These are phyloP conservation scores for Drosophila trichaetosa DNA, from an alignment of 2,888 invertebrate genomes.

Conservation along the genomic window DNA sequence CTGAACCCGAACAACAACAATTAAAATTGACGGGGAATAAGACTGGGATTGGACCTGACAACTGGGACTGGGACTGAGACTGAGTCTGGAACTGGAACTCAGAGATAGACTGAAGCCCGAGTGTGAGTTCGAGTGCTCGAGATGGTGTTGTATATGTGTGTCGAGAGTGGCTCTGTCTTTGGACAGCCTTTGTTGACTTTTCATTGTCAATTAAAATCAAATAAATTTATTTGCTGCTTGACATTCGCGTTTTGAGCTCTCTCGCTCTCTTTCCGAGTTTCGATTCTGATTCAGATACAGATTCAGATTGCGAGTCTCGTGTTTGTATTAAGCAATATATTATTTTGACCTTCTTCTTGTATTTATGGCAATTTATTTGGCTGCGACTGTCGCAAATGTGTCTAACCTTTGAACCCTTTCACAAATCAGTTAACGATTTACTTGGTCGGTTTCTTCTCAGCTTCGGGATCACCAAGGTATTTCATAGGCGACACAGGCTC, in stretches of 20 bases:
- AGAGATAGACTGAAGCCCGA: conserved; percentile 25
- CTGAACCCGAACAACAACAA: conserved; percentile 62
- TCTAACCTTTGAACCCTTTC: conserved; percentile 15
- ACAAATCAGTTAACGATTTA: conserved; percentile 81
- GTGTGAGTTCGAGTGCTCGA: conserved; percentile 6
- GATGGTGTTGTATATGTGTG: conserved; percentile 11
- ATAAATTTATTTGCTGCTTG: conserved; percentile 81
- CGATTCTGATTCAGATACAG: conserved; percentile 39
- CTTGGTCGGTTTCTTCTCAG: conserved; percentile 90
- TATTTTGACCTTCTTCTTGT: conserved; percentile 63
- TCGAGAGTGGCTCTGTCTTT: conserved; percentile 18
- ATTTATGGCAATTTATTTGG: conserved; percentile 47
- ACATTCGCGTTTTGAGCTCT: conserved; percentile 56
- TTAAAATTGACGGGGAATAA: conserved; percentile 74
- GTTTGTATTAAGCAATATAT: conserved; percentile 56
- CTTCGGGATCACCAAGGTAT: conserved; percentile 92
- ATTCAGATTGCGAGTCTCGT: conserved; percentile 39
- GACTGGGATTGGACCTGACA: conserved; percentile 25
- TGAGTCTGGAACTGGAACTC: conserved; percentile 20
- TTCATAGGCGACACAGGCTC: conserved; percentile 90
- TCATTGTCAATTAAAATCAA: conserved; percentile 83
- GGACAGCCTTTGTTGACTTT: conserved; percentile 65
- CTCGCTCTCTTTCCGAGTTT: conserved; percentile 26
- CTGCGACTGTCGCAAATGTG: conserved; percentile 31
- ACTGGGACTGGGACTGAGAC: conserved; percentile 23